Evolutionary conservation across 1,140 invertebrate genomes (phyloP), one percentile per base, ranked within the genome.

Genomic region (Latrodectus geometricus): DNA sequence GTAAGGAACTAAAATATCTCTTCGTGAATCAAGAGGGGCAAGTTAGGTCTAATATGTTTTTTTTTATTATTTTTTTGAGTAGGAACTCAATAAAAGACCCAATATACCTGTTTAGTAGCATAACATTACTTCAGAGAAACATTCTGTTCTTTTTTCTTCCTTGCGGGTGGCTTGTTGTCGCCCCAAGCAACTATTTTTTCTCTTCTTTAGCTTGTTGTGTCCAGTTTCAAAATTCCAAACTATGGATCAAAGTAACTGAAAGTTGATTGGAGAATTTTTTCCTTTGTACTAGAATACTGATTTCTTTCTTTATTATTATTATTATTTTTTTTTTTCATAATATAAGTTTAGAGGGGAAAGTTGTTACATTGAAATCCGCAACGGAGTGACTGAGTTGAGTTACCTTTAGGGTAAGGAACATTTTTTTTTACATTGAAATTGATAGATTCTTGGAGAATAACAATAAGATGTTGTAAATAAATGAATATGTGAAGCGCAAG

Each of bases 171-270:
- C n/a, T 23, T 70, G 65, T 66, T 35, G n/a, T 80, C 78, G 66
- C 78, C 78, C 48, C 17, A 56, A 54, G 78, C 78, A 70, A 54
- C 48, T 20, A 54, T 21, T 49, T 70, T 23, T 80, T 69, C 17
- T 69, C 9, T 70, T 70, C 50, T 80, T 70, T 50, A 35, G 35
- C 65, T 17, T 61, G 21, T 61, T 73, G 12, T 82, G 69, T 73
- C 70, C 80, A 73, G 80, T 82, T 82, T 74, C 66, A 65, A 73
- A 82, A 82, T 82, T 82, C 54, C 80, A 23, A 73, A 56, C 48
- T n/a, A 56, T 65, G 52, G 68, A 81, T 35, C 20, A 73, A 61
- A 52, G 69, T 73, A 82, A 82, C 69, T n/a, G 8, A 12, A 17
- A 72, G 23, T 23, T 81, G 78, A 81, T 72, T 72, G 68, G 70